Evolutionary conservation across 1,140 invertebrate genomes (phyloP), one percentile per base, ranked within the genome.

Genomic region (Physella acuta): DNA sequence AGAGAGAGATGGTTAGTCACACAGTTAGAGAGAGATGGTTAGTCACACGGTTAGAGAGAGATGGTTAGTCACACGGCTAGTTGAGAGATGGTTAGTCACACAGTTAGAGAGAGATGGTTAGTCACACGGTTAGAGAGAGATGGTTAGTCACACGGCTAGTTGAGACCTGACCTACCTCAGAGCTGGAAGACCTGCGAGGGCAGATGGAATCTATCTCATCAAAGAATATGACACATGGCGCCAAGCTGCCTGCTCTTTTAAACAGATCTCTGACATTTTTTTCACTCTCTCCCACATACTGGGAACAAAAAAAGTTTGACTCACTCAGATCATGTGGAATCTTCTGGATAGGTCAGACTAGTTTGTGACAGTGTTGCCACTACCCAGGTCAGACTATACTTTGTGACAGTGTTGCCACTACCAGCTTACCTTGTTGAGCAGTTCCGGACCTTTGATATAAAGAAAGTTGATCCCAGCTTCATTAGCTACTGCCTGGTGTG

Each of bases 231-330:
- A 99, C 94, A 86, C 97, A 99, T 0, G 98, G 98, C 0, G 94
- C 89, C 0, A 95, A 98, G 85, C 97, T 97, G 53, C 92, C 85
- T 0, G 97, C 98, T 73, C 96, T 88, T 79, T 94, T 90, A 82
- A 99, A 99, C 78, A 95, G 94, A 30, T 94, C 91, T 44, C 98
- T 87, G 0, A 99, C 94, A 3, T 95, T 95, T 78, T 93, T 89
- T 86, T 99, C 98, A 87, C 95, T 99, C 86, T 99, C 98, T 72
- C 98, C 98, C 37, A 99, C 94, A 86, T 99, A 99, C 94, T 95
- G 79, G 14, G 78, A 74, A 75, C 33, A 11, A 60, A 14, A 60
- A 36, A 30, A 26, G 8, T 44, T 44, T 44, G 26, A 55, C 52
- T n/a, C 52, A 55, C 24, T n/a, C 39, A 44, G 8, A 44, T 44